These are phyloP conservation scores for Agrilus planipennis DNA, from an alignment of 1,140 invertebrate genomes.

Conservation along the genomic window DNA sequence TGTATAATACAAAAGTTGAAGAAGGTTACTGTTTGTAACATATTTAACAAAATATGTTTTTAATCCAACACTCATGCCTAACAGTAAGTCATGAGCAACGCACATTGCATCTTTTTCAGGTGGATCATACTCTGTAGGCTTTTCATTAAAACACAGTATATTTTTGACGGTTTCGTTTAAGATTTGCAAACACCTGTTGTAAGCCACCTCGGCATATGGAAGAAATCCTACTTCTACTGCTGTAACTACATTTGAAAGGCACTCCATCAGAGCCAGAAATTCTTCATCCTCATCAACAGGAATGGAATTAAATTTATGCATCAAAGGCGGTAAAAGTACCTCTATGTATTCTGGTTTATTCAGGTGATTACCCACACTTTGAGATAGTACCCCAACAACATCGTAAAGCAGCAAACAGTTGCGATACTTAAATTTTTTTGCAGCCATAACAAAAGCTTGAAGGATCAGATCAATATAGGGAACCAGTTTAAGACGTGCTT, in stretches of 20 bases:
- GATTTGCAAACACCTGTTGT: conserved; percentile 83
- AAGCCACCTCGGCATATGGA: conserved; percentile 96
- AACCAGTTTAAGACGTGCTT: conserved; percentile 93
- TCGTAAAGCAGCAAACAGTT: conserved; percentile 97
- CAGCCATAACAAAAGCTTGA: conserved; percentile 92
- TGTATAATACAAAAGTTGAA: conserved; percentile 91
- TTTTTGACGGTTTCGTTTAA: conserved; percentile 81
- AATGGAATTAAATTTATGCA: conserved; percentile 93
- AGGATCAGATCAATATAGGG: conserved; percentile 94
- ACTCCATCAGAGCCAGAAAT: conserved; percentile 93
- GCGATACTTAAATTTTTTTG: conserved; percentile 91
- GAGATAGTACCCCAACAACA: conserved; percentile 94
- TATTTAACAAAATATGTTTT: conserved; percentile 88
- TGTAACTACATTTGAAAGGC: conserved; percentile 92
- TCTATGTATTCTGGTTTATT: conserved; percentile 94
- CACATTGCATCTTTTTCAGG: conserved; percentile 99
- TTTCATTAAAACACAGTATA: conserved; percentile 76
- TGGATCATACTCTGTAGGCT: conserved; percentile 71
- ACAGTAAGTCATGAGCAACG: conserved; percentile 90
- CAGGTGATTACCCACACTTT: conserved; percentile 92
- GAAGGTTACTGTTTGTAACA: conserved; percentile 83
- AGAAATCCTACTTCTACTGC: conserved; percentile 92
- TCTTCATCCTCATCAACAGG: conserved; percentile 87
- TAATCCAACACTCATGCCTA: conserved; percentile 87
- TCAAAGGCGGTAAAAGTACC: conserved; percentile 95